Percentiles rank a stretch among this genome's conserved stretches.
Conservation (phyloP, 1,140 invertebrate genomes). For the Olivierus martensii region DNA sequence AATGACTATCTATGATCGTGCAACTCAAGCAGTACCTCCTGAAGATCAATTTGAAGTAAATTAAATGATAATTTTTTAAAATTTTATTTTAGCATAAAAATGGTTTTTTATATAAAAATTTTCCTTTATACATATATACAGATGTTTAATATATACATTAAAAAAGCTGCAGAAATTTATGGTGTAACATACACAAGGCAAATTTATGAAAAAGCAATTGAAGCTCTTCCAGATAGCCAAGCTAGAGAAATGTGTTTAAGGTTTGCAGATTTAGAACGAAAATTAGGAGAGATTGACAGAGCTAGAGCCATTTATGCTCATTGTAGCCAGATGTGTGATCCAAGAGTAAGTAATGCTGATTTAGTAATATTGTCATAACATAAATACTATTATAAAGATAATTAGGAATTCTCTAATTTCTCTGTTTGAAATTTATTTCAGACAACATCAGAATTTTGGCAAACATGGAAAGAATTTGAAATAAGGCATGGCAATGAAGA, state of each 20-base stretch:
- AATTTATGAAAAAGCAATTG: conserved; percentile 98
- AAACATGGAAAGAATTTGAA: conserved; percentile 99
- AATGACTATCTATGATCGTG: conserved; percentile 95
- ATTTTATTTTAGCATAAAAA: background rate
- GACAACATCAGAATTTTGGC: conserved; percentile 89
- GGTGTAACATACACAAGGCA: conserved; percentile 89
- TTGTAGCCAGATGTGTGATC: conserved; percentile 98
- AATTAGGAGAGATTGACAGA: conserved; percentile 93
- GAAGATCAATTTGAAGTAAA: conserved; percentile 81
- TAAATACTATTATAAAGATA: too few species aligned
- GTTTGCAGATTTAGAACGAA: conserved; percentile 95
- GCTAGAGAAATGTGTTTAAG: conserved; percentile 91
- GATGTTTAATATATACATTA: conserved; percentile 98
- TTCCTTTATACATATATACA: conserved; percentile 26
- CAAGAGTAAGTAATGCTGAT: conserved; percentile 55
- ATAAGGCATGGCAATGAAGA: conserved; percentile 99
- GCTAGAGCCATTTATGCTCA: conserved; percentile 94
- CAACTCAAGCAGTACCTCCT: conserved; percentile 73
- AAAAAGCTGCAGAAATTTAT: conserved; percentile 94
- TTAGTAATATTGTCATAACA: conserved; percentile 1
- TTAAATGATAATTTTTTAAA: conserved; percentile 2
- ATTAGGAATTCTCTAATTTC: too few species aligned
- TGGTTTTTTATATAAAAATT: conserved; percentile 5
- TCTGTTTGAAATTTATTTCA: conserved; percentile 22
- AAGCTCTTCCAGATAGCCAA: conserved; percentile 75